Evolutionary conservation across 2,888 invertebrate species (phyloP).

Genomic region (Pyrocoelia pectoralis): DNA sequence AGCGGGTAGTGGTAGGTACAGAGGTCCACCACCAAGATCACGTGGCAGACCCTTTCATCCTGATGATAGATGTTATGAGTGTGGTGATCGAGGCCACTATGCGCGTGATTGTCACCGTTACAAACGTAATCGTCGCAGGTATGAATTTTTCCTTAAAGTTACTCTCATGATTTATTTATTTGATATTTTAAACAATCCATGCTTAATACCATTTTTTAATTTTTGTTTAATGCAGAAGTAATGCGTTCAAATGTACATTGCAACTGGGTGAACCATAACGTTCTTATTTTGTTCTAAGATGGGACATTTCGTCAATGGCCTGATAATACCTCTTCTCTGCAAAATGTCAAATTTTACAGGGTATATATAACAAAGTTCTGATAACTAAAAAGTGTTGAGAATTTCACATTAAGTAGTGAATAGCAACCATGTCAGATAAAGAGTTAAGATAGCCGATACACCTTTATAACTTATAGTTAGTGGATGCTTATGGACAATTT

Average conservation of each 20-base stretch:
- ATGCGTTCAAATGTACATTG: constrained; percentile 33
- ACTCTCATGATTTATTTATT: constrained; percentile 17
- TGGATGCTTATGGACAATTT: no score
- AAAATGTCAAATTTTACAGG: no score
- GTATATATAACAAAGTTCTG: no score
- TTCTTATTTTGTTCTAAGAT: no score
- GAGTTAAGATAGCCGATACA: no score
- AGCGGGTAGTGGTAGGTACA: constrained; percentile 61
- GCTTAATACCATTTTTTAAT: constrained; percentile 12
- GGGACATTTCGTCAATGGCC: no score
- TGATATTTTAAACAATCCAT: constrained; percentile 17
- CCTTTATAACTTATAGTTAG: no score
- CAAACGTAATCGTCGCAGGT: constrained; percentile 66
- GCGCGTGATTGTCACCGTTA: constrained; percentile 88
- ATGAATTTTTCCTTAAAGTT: constrained; percentile 38
- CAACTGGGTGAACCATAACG: constrained; percentile 28
- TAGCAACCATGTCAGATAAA: no score
- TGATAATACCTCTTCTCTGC: no score
- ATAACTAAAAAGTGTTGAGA: no score
- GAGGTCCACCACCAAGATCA: constrained; percentile 68
- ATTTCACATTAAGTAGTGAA: no score
- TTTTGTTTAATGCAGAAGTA: constrained; percentile 22
- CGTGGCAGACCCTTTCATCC: constrained; percentile 82
- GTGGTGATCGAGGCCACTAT: constrained; percentile 93
- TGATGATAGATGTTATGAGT: constrained; percentile 93